These are phyloP conservation scores for Sterna hirundo DNA, from an alignment of 2,113 vertebrate species.

Conservation along the genomic window DNA sequence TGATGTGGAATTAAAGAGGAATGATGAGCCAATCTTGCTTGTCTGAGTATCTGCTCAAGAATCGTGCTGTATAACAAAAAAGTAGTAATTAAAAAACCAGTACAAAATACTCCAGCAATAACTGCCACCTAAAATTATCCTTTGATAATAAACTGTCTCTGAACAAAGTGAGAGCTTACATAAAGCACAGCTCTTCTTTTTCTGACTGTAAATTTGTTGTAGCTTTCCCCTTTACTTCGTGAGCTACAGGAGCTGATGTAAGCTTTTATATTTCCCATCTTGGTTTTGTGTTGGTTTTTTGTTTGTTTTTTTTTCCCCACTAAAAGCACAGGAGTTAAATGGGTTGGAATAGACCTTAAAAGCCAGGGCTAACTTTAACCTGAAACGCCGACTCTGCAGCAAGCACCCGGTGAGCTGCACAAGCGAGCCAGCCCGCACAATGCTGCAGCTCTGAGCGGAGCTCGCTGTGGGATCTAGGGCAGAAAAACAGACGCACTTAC, in stretches of 20 bases:
- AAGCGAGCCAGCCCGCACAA: not conserved
- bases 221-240: not conserved
- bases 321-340: slow-evolving; percentile 28
- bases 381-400: not conserved
- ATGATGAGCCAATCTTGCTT: slow-evolving; percentile 43
- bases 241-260: not conserved
- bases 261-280: slow-evolving; percentile 26
- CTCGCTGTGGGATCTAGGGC: not conserved
- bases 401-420: not conserved
- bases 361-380: not conserved
- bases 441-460: not conserved
- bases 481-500: not conserved
- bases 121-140: not conserved
- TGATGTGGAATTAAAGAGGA: slow-evolving; percentile 55
- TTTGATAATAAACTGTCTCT: slow-evolving; percentile 14
- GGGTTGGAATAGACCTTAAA: slow-evolving; percentile 20
- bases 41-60: slow-evolving; percentile 36
- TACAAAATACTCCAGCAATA: not conserved
- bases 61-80: not conserved
- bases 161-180: not conserved
- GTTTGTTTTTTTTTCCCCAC: not conserved
- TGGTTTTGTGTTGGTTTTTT: not conserved
- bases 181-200: not conserved
- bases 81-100: not conserved
- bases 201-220: not conserved